Conservation (phyloP, 2,113 vertebrate genomes). For the Illadopsis cleaveri region DNA sequence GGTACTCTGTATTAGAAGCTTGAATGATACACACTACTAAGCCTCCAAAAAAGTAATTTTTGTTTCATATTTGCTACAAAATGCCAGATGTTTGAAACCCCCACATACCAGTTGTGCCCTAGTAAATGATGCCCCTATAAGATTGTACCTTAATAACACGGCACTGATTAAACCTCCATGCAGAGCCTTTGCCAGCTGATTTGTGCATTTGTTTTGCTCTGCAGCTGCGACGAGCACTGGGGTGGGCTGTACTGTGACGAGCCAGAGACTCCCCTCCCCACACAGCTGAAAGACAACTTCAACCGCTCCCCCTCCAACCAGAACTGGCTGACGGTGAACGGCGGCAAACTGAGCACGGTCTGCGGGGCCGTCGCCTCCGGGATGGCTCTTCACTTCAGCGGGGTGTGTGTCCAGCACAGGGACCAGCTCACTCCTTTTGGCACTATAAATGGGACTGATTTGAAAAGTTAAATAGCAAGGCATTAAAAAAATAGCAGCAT, state of each 20-base stretch:
- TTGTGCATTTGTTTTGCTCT: slow-evolving; percentile 12
- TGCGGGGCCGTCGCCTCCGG: slow-evolving; percentile 96
- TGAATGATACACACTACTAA: neutral
- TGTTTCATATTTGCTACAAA: neutral
- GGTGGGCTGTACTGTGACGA: slow-evolving; percentile 92
- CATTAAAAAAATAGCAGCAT: neutral
- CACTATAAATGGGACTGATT: neutral
- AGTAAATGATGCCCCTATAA: neutral
- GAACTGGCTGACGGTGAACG: slow-evolving; percentile 93
- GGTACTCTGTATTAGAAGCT: neutral
- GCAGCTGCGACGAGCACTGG: slow-evolving; percentile 94
- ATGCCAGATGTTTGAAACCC: neutral
- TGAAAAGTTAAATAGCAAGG: neutral
- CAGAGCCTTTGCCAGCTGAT: neutral
- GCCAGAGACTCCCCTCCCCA: slow-evolving; percentile 82
- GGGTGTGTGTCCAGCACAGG: slow-evolving; percentile 72
- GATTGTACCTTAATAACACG: neutral
- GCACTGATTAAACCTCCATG: neutral
- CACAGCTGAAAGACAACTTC: slow-evolving; percentile 97
- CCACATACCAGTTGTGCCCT: neutral
- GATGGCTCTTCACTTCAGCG: slow-evolving; percentile 95
- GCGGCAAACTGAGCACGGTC: slow-evolving; percentile 91
- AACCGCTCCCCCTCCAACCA: slow-evolving; percentile 87
- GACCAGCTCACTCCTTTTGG: neutral
- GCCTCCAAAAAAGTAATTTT: neutral